Percentiles rank a stretch among this genome's conserved stretches.
phyloP scores from a whole-genome alignment of 2,888 invertebrate species.

The Apamea crenata region DNA sequence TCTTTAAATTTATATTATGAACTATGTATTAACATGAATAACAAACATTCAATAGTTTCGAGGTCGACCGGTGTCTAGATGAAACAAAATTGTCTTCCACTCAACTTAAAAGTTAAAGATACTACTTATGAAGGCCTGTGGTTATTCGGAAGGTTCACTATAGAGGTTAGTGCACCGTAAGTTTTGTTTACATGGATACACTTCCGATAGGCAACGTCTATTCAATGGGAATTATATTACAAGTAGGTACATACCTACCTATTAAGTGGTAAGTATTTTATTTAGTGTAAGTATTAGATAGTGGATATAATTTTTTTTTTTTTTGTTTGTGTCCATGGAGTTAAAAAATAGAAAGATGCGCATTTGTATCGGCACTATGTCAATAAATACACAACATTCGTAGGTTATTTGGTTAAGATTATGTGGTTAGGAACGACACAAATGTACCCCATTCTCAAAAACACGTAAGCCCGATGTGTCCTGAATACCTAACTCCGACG shows the following conservation, averaged over 20 bases:
- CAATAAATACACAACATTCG: not conserved
- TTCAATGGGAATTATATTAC: not conserved
- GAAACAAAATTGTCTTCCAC: conserved; percentile 8
- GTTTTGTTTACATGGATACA: not conserved
- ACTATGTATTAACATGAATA: conserved; percentile 24
- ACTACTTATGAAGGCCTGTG: too few species aligned
- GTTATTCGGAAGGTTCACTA: not conserved
- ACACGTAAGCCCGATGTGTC: not conserved
- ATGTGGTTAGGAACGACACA: not conserved
- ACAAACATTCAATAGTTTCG: conserved; percentile 11
- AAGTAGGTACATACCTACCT: not conserved
- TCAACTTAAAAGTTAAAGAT: not conserved
- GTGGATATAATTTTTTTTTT: not conserved
- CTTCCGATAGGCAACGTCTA: not conserved
- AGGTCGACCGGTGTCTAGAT: conserved; percentile 29
- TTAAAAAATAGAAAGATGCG: not conserved
- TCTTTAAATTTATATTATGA: too few species aligned
- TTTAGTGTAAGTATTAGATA: not conserved
- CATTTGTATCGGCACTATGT: not conserved
- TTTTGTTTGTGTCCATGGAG: not conserved
- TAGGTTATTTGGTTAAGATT: not conserved
- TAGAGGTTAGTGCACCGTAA: not conserved
- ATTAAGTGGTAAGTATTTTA: not conserved
- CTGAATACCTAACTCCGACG: not conserved
- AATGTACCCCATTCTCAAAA: not conserved